These are phyloP conservation scores for Paedocypris micromegethes DNA, from an alignment of 2,797 vertebrate species.

Conservation along the genomic window DNA sequence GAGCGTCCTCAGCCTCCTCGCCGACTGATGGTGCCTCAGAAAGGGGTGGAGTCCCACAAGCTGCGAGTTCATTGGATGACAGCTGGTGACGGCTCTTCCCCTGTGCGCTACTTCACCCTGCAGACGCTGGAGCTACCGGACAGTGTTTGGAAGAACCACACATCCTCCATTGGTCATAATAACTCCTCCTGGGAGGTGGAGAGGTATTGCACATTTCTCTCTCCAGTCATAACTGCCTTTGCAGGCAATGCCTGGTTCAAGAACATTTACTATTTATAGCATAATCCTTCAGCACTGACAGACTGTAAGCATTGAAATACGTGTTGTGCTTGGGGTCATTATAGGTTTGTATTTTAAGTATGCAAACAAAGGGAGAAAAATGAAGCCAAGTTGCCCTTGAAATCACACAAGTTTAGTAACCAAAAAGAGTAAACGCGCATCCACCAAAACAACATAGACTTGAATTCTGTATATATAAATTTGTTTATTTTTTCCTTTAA, in stretches of 20 bases:
- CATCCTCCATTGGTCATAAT: conserved; percentile 80
- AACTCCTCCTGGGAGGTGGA: conserved; percentile 74
- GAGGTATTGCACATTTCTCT: conserved; percentile 65
- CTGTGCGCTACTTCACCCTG: conserved; percentile 85
- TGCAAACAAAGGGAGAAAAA: not conserved
- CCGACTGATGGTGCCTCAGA: conserved; percentile 76
- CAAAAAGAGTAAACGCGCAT: no score
- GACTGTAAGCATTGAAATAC: conserved; percentile 14
- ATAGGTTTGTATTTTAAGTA: not conserved
- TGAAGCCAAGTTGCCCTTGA: not conserved
- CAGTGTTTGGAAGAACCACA: conserved; percentile 78
- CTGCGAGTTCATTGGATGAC: conserved; percentile 80
- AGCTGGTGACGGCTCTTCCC: conserved; percentile 83
- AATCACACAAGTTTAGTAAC: no score
- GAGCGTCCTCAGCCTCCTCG: conserved; percentile 85
- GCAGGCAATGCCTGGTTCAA: not conserved
- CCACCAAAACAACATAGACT: no score
- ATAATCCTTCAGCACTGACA: conserved; percentile 6
- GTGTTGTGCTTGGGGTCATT: not conserved
- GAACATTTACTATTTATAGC: conserved; percentile 27
- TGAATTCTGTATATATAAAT: no score
- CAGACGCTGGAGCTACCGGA: conserved; percentile 80
- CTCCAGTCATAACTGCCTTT: conserved; percentile 31
- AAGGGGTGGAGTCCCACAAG: conserved; percentile 74
- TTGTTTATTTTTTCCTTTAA: no score